phyloP scores from a whole-genome alignment of 92 coral and sea anemone species.

The Metridium senile region DNA sequence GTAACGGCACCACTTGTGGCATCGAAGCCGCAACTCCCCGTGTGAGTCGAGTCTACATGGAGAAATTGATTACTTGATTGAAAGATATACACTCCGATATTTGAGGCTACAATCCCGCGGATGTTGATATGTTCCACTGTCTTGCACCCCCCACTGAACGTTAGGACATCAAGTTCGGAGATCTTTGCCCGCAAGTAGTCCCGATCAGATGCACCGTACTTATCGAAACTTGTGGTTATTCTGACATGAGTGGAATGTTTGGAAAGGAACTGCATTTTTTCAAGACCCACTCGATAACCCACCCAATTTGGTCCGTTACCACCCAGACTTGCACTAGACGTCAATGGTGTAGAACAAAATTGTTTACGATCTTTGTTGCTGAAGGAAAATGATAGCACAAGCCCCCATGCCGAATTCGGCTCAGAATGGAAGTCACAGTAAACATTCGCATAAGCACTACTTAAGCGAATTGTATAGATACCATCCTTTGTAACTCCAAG shows the following conservation, averaged over 20 bases:
- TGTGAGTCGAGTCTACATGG: background rate
- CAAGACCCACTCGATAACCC: background rate
- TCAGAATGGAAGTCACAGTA: background rate
- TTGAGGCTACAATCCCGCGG: background rate
- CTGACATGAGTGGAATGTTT: background rate
- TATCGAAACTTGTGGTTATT: background rate
- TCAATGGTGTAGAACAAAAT: background rate
- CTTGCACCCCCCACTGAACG: background rate
- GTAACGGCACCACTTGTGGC: background rate
- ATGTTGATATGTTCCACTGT: background rate
- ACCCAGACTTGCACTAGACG: background rate
- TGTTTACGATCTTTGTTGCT: background rate
- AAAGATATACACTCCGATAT: background rate
- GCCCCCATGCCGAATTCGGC: background rate
- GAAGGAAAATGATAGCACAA: background rate
- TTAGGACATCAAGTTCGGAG: background rate
- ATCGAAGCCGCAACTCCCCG: background rate
- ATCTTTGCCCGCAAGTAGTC: background rate
- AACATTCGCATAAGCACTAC: background rate
- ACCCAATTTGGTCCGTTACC: background rate
- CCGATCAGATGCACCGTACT: background rate
- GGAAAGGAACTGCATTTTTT: background rate
- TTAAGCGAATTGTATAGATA: background rate
- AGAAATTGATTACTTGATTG: background rate
- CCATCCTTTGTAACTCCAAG: background rate